These are phyloP conservation scores for Cryptotis parvus DNA, from an alignment of 2,113 vertebrate species.

Conservation along the genomic window DNA sequence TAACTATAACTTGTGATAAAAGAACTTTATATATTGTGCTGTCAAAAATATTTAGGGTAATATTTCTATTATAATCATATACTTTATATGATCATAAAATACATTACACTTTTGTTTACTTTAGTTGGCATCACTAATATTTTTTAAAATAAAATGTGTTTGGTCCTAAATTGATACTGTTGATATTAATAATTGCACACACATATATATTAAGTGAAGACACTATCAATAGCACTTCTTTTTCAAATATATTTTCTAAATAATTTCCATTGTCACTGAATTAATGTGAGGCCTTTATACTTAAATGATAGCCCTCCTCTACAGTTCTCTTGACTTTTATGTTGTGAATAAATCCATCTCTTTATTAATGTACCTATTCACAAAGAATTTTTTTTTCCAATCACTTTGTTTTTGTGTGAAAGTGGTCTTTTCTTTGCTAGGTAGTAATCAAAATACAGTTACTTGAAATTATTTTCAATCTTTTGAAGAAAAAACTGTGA, in stretches of 20 bases:
- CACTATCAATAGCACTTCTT: too few species aligned
- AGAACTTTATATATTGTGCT: not conserved
- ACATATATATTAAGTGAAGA: too few species aligned
- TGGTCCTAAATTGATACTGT: not conserved
- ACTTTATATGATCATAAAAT: not conserved
- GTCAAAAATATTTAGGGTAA: not conserved
- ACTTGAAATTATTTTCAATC: not conserved
- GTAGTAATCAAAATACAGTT: conserved; percentile 44
- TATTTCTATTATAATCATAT: not conserved
- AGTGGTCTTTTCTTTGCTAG: conserved; percentile 5
- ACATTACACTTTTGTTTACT: not conserved
- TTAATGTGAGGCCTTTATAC: not conserved
- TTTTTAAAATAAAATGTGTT: not conserved
- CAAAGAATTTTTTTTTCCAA: not conserved
- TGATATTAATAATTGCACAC: not conserved
- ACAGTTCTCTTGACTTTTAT: conserved; percentile 17
- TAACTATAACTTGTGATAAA: not conserved
- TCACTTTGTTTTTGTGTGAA: conserved; percentile 50
- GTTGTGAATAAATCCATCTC: not conserved
- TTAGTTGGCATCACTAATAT: not conserved
- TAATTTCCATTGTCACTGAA: not conserved
- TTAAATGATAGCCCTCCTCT: not conserved
- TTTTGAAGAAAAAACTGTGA: not conserved
- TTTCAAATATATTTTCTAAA: not conserved
- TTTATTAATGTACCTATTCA: not conserved